Conservation (phyloP, 2,797 vertebrate species). For the Staurois parvus region DNA sequence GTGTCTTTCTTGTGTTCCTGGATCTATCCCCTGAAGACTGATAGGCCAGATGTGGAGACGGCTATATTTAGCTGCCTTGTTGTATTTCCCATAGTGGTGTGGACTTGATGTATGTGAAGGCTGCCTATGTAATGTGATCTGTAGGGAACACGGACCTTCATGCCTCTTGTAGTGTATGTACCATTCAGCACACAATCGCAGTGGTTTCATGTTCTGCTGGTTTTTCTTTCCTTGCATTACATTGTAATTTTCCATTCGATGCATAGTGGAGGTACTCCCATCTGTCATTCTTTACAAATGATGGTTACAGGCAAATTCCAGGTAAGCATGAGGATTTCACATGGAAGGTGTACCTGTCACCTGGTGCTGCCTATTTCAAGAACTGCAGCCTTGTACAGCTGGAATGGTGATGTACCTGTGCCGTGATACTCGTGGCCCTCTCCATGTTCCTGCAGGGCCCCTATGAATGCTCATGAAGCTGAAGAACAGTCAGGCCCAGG, state of each 20-base stretch:
- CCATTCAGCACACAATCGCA: background rate
- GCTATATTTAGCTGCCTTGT: conserved; percentile 46
- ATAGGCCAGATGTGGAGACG: conserved; percentile 17
- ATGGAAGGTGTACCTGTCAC: background rate
- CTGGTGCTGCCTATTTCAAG: too few relatives aligned
- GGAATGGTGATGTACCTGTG: too few relatives aligned
- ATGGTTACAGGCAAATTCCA: background rate
- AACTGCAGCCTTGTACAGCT: too few relatives aligned
- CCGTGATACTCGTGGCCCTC: too few relatives aligned
- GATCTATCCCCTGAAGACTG: conserved; percentile 41
- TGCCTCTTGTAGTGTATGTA: background rate
- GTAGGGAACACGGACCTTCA: background rate
- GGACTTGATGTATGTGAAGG: background rate
- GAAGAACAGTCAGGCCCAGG: too few relatives aligned
- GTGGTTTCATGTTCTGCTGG: background rate
- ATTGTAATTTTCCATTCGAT: background rate
- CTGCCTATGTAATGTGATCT: conserved; percentile 14
- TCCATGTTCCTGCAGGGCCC: too few relatives aligned
- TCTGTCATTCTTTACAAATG: background rate
- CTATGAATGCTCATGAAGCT: too few relatives aligned
- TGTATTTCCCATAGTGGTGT: background rate
- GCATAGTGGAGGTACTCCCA: background rate
- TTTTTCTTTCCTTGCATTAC: background rate
- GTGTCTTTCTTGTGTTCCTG: conserved; percentile 37
- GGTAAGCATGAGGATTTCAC: background rate